Evolutionary conservation across 2,888 invertebrate genomes (phyloP).

Genomic region (Synergus japonicus): DNA sequence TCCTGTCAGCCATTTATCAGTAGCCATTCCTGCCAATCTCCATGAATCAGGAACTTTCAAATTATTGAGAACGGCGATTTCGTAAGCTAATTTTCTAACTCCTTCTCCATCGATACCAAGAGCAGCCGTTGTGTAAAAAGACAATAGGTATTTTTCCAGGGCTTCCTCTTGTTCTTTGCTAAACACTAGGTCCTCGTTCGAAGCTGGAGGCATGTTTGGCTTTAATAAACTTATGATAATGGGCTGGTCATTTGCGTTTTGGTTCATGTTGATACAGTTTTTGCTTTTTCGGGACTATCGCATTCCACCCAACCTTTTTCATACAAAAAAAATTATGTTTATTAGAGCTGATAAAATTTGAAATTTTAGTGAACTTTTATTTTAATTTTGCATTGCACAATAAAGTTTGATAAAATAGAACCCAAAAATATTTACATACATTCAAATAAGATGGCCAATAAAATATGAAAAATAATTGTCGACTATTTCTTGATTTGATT

Average conservation of each 20-base stretch:
- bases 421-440: too few species aligned
- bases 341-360: too few species aligned
- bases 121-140: neutral
- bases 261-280: neutral
- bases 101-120: neutral
- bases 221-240: neutral
- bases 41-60: constrained; percentile 1
- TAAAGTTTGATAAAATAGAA: too few species aligned
- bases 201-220: neutral
- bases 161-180: constrained; percentile 2
- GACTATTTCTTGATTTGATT: too few species aligned
- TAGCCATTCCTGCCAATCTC: neutral
- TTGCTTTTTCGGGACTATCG: neutral
- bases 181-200: neutral
- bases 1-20: neutral
- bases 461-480: too few species aligned
- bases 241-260: neutral
- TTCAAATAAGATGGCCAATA: too few species aligned
- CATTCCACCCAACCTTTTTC: neutral
- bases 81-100: constrained; percentile 13
- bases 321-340: too few species aligned
- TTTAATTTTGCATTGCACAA: too few species aligned
- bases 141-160: constrained; percentile 1
- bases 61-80: constrained; percentile 12
- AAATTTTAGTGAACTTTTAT: too few species aligned